Percentiles rank a stretch among this genome's conserved stretches.
These are phyloP conservation scores for Lutjanus erythropterus DNA, from an alignment of 2,113 vertebrate genomes.

Conservation along the genomic window DNA sequence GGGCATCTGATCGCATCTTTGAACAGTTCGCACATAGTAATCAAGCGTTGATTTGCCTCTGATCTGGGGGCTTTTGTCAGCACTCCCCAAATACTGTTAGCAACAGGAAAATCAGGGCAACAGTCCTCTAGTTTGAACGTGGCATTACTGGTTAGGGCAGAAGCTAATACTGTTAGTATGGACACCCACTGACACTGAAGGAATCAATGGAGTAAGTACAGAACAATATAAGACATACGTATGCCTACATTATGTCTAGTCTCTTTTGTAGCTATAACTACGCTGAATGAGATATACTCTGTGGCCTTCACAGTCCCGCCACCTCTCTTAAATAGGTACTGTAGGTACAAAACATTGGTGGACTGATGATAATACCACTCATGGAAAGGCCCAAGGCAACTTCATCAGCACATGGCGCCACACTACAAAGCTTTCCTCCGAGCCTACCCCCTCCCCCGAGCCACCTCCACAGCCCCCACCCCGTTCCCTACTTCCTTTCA, in stretches of 20 bases:
- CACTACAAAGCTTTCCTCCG: slow-evolving; percentile 10
- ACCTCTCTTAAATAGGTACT: slow-evolving; percentile 24
- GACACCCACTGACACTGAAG: not conserved
- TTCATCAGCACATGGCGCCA: slow-evolving; percentile 25
- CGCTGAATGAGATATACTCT: slow-evolving; percentile 1
- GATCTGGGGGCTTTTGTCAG: too few species aligned
- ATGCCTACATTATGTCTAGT: not conserved
- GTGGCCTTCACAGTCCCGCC: not conserved
- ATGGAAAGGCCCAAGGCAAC: slow-evolving; percentile 56
- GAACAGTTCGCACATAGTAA: too few species aligned
- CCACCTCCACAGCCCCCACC: slow-evolving; percentile 48
- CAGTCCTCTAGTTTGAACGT: too few species aligned
- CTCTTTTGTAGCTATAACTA: slow-evolving; percentile 9
- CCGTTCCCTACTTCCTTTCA: slow-evolving; percentile 74
- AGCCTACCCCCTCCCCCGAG: slow-evolving; percentile 38
- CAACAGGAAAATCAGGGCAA: too few species aligned
- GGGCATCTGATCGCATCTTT: too few species aligned
- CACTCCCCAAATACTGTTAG: too few species aligned
- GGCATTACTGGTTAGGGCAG: too few species aligned
- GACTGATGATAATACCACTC: slow-evolving; percentile 54
- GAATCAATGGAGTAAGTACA: not conserved
- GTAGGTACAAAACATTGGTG: slow-evolving; percentile 12
- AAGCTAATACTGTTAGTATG: not conserved
- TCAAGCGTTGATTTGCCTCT: too few species aligned
- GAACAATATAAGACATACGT: not conserved